Evolutionary conservation across 2,113 vertebrate species (phyloP).

Genomic region (Psilopsiagon aymara): DNA sequence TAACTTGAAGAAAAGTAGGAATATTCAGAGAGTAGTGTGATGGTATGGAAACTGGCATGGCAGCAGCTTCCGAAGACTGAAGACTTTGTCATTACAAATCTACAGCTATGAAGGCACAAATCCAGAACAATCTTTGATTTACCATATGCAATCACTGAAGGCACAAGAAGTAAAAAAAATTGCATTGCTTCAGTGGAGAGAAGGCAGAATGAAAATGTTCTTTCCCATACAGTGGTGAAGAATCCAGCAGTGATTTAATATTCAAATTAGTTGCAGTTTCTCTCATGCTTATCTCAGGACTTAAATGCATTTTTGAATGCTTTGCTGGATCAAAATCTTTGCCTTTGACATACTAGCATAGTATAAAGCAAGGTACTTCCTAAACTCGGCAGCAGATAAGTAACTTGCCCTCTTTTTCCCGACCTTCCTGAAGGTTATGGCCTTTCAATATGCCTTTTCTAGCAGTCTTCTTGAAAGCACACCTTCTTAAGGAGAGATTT

Average conservation of each 20-base stretch:
- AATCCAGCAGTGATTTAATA: not conserved
- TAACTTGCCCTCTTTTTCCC: not conserved
- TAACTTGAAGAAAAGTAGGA: not conserved
- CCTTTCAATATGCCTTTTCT: not conserved
- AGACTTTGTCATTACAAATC: not conserved
- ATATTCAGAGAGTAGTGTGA: not conserved
- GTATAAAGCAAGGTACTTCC: not conserved
- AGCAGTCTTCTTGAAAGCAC: not conserved
- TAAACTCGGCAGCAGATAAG: not conserved
- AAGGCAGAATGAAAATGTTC: not conserved
- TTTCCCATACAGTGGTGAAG: not conserved
- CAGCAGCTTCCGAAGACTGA: not conserved
- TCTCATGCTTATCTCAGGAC: not conserved
- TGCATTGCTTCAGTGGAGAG: not conserved
- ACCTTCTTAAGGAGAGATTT: not conserved
- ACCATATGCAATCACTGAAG: not conserved
- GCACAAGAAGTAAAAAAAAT: not conserved
- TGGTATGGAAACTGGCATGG: rapidly evolving
- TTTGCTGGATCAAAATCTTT: not conserved
- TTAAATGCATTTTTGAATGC: not conserved
- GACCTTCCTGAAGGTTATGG: not conserved
- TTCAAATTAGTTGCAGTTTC: not conserved
- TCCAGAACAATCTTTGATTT: not conserved
- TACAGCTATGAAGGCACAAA: not conserved
- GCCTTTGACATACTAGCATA: not conserved